phyloP scores from a whole-genome alignment of 37 sponge, comb jelly and placozoan genomes.

The Ephydatia muelleri region DNA sequence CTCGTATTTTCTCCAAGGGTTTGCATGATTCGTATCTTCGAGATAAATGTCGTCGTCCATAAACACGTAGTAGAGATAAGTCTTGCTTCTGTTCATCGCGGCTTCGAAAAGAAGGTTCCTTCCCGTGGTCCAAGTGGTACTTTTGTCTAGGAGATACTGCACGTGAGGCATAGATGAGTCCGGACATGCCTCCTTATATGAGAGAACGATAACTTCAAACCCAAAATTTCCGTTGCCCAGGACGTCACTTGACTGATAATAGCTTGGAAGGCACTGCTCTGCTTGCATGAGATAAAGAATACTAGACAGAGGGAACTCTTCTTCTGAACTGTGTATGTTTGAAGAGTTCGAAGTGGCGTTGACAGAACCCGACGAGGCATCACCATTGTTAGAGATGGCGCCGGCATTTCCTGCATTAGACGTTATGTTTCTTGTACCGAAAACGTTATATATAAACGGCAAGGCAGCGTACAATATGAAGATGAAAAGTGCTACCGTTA shows the following conservation, averaged over 20 bases:
- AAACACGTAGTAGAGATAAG: slow-evolving; percentile 17
- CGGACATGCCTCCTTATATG: neutral
- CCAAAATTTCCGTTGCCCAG: neutral
- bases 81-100: neutral
- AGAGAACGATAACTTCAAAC: slow-evolving; percentile 10
- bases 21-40: neutral
- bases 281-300: slow-evolving; percentile 2
- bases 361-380: no score
- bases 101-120: slow-evolving; percentile 5
- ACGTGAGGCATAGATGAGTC: neutral
- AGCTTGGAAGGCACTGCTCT: neutral
- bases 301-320: no score
- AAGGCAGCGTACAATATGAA: no score
- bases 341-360: no score
- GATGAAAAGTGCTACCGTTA: no score
- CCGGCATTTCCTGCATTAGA: no score
- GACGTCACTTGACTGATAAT: neutral
- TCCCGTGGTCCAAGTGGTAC: slow-evolving; percentile 12
- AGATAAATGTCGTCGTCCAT: slow-evolving; percentile 21
- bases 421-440: no score
- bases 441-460: no score
- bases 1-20: slow-evolving; percentile 5
- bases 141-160: neutral
- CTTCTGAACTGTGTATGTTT: no score
- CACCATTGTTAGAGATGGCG: no score